phyloP scores from a whole-genome alignment of 2,797 vertebrate genomes.

The Megaceryle alcyon region DNA sequence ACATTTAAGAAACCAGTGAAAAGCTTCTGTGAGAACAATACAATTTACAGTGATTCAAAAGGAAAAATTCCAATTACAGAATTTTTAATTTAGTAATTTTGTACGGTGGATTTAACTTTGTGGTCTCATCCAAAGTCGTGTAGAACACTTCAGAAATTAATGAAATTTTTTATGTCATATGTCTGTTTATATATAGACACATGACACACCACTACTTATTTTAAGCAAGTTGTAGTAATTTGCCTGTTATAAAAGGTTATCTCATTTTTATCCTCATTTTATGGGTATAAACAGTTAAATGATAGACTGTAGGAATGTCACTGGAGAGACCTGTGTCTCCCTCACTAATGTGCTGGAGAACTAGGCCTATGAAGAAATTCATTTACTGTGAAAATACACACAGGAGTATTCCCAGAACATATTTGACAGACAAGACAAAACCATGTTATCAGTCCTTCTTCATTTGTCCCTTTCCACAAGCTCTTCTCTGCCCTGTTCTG shows the following conservation, averaged over 20 bases:
- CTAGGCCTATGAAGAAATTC: accelerated
- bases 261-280: neutral
- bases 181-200: accelerated
- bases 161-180: neutral
- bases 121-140: neutral
- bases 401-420: neutral
- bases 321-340: neutral
- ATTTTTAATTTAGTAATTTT: neutral
- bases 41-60: neutral
- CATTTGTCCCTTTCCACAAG: neutral
- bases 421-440: neutral
- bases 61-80: neutral
- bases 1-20: neutral
- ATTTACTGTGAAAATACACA: neutral
- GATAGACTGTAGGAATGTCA: neutral
- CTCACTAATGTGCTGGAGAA: neutral
- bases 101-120: neutral
- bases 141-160: neutral
- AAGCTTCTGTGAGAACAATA: neutral
- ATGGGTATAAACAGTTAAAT: neutral
- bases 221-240: neutral
- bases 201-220: neutral
- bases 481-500: neutral
- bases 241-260: neutral
- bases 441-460: neutral